Base-by-base conservation (phyloP, 2,888 invertebrate species). In the Tridacna crocea region DNA sequence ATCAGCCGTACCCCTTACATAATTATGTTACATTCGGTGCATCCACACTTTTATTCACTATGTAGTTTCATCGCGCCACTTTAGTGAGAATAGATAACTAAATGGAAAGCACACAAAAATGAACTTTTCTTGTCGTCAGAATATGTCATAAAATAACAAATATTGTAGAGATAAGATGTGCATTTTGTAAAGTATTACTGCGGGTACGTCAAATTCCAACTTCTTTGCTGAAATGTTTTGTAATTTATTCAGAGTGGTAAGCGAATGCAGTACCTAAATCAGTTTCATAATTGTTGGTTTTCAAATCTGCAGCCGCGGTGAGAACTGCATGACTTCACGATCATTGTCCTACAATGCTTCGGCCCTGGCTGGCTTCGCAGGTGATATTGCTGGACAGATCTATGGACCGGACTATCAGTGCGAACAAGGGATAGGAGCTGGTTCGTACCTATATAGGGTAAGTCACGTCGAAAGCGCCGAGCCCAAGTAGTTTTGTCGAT, bases 371-470 rank as follows among this genome's bases (percentile, higher is more conserved):
- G 61, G 55, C 2, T 77, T 60, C 26, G 19, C 47, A 3, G 60
- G 26, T 11, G 60, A 58, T 15, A 26, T 22, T 12, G 72, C 72
- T 22, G 77, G 77, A 26, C 77, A 77, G 48, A 24, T 72, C 17
- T 77, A 72, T n/a, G 58, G 58, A 22, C 77, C 77, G 15, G 77
- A 77, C 55, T 13, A 55, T 19, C 77, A 77, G 48, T 77, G 77
- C 24, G 65, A 75, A 61, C n/a, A 65, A 27, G 22, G 13, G 4
- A 13, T 36, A 15, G 77, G 72, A 1, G 24, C 47, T 13, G 77
- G 72, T 13, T 61, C 77, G 17, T 77, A 61, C 22, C 17, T 72
- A 15, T 70, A 12, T 36, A 75, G 89, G 78, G 89, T 89, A 73
- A 77, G 36, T 36, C 36, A 36, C 36, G 8, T 36, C 36, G 3